These are phyloP conservation scores for Falco berigora DNA, from an alignment of 2,797 vertebrate species.

Conservation along the genomic window DNA sequence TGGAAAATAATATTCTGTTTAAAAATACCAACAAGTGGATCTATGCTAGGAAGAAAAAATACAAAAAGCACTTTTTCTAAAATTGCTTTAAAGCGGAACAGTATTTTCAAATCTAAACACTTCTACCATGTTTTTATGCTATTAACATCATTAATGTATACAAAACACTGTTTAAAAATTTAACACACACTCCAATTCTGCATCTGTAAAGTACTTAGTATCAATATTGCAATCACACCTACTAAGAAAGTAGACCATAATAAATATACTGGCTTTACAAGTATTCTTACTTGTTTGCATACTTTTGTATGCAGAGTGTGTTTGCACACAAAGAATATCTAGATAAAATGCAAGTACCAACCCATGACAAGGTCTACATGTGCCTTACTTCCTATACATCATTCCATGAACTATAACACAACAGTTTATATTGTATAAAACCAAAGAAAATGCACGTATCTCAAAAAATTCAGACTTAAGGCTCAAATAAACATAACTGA, in stretches of 20 bases:
- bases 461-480: neutral
- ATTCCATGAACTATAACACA: neutral
- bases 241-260: neutral
- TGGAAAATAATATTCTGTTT: neutral
- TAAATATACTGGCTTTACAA: neutral
- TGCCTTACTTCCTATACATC: neutral
- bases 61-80: neutral
- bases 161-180: neutral
- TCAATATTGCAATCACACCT: neutral
- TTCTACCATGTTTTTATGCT: neutral
- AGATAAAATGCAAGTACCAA: neutral
- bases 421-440: neutral
- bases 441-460: neutral
- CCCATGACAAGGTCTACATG: neutral
- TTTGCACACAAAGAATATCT: neutral
- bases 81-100: neutral
- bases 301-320: neutral
- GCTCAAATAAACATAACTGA: neutral
- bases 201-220: neutral
- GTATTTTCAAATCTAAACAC: neutral
- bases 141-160: neutral
- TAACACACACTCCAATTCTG: neutral
- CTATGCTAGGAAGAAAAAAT: neutral
- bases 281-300: neutral
- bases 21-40: neutral